Conservation (phyloP, 2,113 vertebrate genomes). For the Burhinus oedicnemus region DNA sequence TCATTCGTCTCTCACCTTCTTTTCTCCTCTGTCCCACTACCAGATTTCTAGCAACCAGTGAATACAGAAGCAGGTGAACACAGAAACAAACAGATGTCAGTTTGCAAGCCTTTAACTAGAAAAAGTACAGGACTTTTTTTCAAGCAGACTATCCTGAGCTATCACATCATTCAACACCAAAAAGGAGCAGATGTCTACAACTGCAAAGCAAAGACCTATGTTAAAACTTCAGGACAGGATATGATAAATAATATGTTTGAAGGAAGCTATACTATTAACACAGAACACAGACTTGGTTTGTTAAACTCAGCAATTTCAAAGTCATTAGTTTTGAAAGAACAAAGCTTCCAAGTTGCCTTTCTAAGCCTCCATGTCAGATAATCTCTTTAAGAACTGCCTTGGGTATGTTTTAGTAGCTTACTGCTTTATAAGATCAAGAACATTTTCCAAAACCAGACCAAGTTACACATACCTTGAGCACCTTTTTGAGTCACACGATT, state of each 20-base stretch:
- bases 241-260: too few relatives aligned
- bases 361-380: not conserved
- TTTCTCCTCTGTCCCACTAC: too few relatives aligned
- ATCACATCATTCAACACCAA: not conserved
- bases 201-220: not conserved
- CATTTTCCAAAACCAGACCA: not conserved
- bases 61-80: too few relatives aligned
- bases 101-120: too few relatives aligned
- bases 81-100: too few relatives aligned
- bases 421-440: not conserved
- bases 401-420: not conserved
- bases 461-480: not conserved
- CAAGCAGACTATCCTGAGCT: not conserved
- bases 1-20: too few relatives aligned
- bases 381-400: not conserved
- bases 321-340: not conserved
- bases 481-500: not conserved
- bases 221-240: not conserved
- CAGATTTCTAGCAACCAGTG: too few relatives aligned
- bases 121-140: too few relatives aligned
- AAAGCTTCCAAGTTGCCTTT: not conserved
- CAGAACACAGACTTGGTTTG: not conserved
- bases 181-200: not conserved
- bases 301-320: not conserved
- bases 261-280: too few relatives aligned